Evolutionary conservation across 2,797 vertebrate species (phyloP), one percentile per base, ranked within the genome.

Genomic region (Echeneis naucrates): DNA sequence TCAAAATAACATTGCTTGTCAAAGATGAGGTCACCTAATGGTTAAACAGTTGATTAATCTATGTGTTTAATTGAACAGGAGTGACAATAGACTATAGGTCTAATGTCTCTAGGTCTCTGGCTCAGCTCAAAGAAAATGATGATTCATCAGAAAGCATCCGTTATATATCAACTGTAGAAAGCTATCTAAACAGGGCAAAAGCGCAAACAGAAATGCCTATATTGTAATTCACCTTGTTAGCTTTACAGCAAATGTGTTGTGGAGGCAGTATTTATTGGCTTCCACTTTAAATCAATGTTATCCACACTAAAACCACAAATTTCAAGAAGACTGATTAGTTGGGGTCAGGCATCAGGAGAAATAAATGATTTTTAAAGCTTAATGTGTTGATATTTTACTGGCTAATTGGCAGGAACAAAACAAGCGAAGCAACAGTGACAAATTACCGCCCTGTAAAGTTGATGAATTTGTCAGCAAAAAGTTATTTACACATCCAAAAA

Each of bases 51-150:
- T 52, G 50, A 72, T 26, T 38, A 45, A 67, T 70, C 77, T 30
- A 17, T 64, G 50, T 54, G 32, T 67, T 68, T 62, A 75, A 78
- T 78, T 67, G 54, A 82, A 9, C 57, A 32, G 27, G 47, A 77
- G 73, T 57, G 64, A 71, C 64, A 68, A 35, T 59, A 62, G 65
- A 52, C 10, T n/a, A n/a, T n/a, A n/a, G n/a, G n/a, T n/a, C 13
- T 59, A 70, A 45, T 0, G 2, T 53, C 50, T 50, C 1, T 60
- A 56, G 23, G 54, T 73, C 68, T 42, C 21, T 44, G 27, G 38
- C 38, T 37, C 40, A 37, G 57, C 48, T 54, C 45, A 47, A 8
- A 44, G 17, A 17, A 33, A 64, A 12, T 60, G n/a, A 21, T 42
- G 54, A 65, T 5, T 66, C 42, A 53, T 21, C 21, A 21, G 42